phyloP scores from a whole-genome alignment of 2,113 vertebrate genomes.

The Salvelinus fontinalis region DNA sequence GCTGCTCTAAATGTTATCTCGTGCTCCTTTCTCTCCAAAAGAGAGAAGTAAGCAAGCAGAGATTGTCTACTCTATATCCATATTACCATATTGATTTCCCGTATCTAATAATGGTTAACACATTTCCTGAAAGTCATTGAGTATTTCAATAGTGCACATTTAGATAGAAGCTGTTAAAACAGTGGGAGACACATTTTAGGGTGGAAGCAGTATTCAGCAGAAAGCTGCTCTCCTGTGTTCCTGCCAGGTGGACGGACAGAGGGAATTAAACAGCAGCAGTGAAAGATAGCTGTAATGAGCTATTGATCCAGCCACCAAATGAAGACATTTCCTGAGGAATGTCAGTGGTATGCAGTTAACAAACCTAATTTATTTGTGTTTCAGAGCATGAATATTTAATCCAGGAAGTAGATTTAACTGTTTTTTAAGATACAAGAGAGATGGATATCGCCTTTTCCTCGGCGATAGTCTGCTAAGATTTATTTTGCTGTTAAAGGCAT shows the following conservation, averaged over 20 bases:
- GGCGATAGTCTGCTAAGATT: neutral
- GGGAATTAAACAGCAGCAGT: constrained; percentile 50
- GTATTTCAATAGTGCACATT: constrained; percentile 8
- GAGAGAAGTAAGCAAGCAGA: neutral
- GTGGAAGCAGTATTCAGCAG: constrained; percentile 35
- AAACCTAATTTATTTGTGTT: constrained; percentile 56
- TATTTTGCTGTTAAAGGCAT: too few relatives aligned
- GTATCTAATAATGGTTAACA: constrained; percentile 18
- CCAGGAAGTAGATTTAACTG: neutral
- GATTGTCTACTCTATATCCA: neutral
- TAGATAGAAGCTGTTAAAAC: constrained; percentile 37
- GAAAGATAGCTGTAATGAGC: constrained; percentile 71
- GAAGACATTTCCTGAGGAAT: constrained; percentile 70
- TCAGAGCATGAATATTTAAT: constrained; percentile 65
- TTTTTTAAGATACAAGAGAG: neutral
- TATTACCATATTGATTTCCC: constrained; percentile 34
- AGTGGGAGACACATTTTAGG: constrained; percentile 1
- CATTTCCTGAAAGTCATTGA: constrained; percentile 19
- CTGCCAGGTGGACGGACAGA: constrained; percentile 34
- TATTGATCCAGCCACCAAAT: constrained; percentile 73
- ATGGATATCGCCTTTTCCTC: neutral
- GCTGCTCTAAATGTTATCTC: neutral
- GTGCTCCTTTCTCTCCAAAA: neutral
- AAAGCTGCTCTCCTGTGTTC: constrained; percentile 28
- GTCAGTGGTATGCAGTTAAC: constrained; percentile 57